Percentiles rank a stretch among this genome's conserved stretches.
Conservation (phyloP, 1,140 invertebrate species). For the Gonatopus flavifemur region DNA sequence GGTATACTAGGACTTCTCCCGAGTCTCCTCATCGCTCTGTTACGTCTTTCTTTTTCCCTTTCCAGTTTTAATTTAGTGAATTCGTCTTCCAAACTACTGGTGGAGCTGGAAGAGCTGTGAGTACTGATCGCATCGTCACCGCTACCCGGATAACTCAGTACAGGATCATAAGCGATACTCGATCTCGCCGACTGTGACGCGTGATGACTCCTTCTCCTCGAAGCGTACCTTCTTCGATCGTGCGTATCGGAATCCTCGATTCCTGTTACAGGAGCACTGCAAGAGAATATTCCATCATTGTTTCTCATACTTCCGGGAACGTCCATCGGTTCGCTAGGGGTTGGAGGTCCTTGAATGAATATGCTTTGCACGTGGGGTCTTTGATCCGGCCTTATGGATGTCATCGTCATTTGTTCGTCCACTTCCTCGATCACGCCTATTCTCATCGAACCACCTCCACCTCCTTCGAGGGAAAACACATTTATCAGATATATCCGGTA, state of each 20-base stretch:
- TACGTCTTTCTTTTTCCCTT: constrained; percentile 55
- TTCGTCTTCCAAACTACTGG: constrained; percentile 49
- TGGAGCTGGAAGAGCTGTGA: constrained; percentile 18
- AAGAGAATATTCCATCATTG: constrained; percentile 59
- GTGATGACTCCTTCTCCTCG: constrained; percentile 16
- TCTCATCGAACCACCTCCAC: constrained; percentile 63
- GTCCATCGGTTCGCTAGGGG: constrained; percentile 47
- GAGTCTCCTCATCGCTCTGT: constrained; percentile 54
- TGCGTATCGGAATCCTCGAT: constrained; percentile 12
- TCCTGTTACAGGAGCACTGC: constrained; percentile 38
- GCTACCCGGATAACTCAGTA: constrained; percentile 15
- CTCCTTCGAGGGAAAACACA: not conserved
- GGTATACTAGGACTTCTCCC: constrained; percentile 53
- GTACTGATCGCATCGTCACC: constrained; percentile 25
- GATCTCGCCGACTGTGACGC: constrained; percentile 28
- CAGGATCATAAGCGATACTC: constrained; percentile 26
- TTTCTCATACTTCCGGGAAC: constrained; percentile 50
- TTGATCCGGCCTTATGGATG: constrained; percentile 65
- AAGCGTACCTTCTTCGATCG: not conserved
- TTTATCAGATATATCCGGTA: not conserved
- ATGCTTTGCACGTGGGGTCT: constrained; percentile 55
- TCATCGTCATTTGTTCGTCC: constrained; percentile 78
- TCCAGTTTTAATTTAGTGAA: constrained; percentile 59
- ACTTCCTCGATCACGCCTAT: constrained; percentile 81
- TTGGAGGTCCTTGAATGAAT: constrained; percentile 51